A percentile compares a stretch with the other conserved stretches of the same genome.
phyloP scores from a whole-genome alignment of 2,113 vertebrate species.

The Labeo catla region DNA sequence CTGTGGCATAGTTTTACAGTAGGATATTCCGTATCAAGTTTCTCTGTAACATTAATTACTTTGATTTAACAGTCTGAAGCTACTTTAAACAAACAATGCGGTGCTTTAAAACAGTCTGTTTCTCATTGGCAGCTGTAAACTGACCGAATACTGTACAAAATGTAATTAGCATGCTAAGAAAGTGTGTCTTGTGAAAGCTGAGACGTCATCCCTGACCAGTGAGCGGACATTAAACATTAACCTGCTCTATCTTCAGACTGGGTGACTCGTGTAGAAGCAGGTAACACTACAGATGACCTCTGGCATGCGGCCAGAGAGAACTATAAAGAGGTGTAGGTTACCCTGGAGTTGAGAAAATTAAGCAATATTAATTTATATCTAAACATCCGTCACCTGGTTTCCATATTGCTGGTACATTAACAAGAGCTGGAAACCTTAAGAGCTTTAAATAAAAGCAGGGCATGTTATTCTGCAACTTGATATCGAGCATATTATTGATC shows the following conservation, averaged over 20 bases:
- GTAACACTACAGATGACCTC: conserved; percentile 42
- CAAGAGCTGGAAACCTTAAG: background rate
- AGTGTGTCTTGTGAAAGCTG: conserved; percentile 53
- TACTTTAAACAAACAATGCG: background rate
- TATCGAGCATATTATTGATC: conserved; percentile 9
- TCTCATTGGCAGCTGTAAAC: background rate
- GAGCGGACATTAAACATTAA: conserved; percentile 72
- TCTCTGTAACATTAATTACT: conserved; percentile 27
- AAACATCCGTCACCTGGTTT: conserved; percentile 1
- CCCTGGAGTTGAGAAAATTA: conserved; percentile 3
- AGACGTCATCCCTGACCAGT: conserved; percentile 50
- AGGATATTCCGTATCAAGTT: conserved; percentile 31
- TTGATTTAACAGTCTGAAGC: conserved; percentile 5
- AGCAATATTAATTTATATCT: background rate
- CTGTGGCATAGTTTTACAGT: conserved; percentile 32
- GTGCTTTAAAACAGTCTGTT: background rate
- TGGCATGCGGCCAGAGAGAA: conserved; percentile 8
- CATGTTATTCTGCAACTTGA: conserved; percentile 22
- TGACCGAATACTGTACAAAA: background rate
- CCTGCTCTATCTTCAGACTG: conserved; percentile 55
- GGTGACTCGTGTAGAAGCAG: conserved; percentile 44
- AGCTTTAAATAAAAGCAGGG: conserved; percentile 12
- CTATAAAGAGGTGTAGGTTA: conserved; percentile 15
- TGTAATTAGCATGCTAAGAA: background rate
- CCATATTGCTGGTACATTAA: background rate